Evolutionary conservation across 2,888 invertebrate species (phyloP).

Genomic region (Isotomurus palustris): DNA sequence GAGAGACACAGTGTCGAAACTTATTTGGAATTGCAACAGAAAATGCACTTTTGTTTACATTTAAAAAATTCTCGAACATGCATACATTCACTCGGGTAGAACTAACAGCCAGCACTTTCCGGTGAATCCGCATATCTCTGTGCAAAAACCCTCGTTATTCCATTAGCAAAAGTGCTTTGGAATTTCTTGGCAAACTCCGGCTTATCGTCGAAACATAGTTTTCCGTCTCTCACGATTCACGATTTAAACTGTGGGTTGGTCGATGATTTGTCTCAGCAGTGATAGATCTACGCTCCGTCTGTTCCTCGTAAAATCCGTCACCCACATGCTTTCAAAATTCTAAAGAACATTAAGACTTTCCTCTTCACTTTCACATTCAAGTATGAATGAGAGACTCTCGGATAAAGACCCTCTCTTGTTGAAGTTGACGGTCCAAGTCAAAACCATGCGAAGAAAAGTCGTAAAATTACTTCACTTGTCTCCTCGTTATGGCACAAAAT

Average conservation of each 20-base stretch:
- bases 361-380: not conserved
- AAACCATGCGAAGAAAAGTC: too few species aligned
- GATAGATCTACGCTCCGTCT: too few species aligned
- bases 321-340: too few species aligned
- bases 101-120: not conserved
- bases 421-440: too few species aligned
- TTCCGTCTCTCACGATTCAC: too few species aligned
- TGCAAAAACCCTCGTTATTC: conserved; percentile 10
- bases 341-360: not conserved
- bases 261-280: too few species aligned
- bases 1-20: not conserved
- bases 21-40: conserved; percentile 8
- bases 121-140: not conserved
- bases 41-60: conserved; percentile 15
- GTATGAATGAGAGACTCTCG: too few species aligned
- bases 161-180: conserved; percentile 4
- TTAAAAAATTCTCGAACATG: not conserved
- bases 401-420: too few species aligned
- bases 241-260: too few species aligned
- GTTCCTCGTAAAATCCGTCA: not conserved
- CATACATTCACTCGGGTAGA: not conserved
- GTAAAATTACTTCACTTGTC: too few species aligned
- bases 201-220: too few species aligned
- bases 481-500: too few species aligned
- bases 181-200: conserved; percentile 9